Evolutionary conservation across 2,113 vertebrate species (phyloP).

Genomic region (Taurulus bubalis): DNA sequence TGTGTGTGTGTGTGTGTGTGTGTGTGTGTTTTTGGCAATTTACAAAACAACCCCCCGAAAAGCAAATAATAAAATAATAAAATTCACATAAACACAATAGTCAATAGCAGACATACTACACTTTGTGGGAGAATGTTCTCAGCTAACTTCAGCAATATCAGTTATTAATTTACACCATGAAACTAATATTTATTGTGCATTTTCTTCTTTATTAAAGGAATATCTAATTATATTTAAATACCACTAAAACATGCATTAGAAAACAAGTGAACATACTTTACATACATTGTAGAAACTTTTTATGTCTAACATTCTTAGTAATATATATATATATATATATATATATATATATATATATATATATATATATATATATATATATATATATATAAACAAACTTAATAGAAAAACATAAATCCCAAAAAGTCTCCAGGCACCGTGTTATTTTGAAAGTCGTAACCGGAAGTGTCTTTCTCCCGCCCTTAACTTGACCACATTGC

Average conservation of each 20-base stretch:
- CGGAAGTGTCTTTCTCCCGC: not conserved
- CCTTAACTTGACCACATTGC: conserved; percentile 9
- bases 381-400: too few species aligned
- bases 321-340: not conserved
- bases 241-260: not conserved
- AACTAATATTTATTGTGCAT: not conserved
- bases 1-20: too few species aligned
- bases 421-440: not conserved
- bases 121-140: too few species aligned
- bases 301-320: not conserved
- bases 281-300: not conserved
- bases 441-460: conserved; percentile 31
- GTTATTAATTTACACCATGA: not conserved
- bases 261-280: not conserved
- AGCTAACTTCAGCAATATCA: too few species aligned
- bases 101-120: too few species aligned
- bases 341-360: too few species aligned
- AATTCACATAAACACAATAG: too few species aligned
- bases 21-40: too few species aligned
- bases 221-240: too few species aligned
- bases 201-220: not conserved
- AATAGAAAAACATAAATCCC: not conserved
- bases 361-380: too few species aligned
- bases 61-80: too few species aligned
- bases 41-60: too few species aligned